These are phyloP conservation scores for Melanotaenia nigrans DNA, from an alignment of 2,797 vertebrate genomes.

Conservation along the genomic window DNA sequence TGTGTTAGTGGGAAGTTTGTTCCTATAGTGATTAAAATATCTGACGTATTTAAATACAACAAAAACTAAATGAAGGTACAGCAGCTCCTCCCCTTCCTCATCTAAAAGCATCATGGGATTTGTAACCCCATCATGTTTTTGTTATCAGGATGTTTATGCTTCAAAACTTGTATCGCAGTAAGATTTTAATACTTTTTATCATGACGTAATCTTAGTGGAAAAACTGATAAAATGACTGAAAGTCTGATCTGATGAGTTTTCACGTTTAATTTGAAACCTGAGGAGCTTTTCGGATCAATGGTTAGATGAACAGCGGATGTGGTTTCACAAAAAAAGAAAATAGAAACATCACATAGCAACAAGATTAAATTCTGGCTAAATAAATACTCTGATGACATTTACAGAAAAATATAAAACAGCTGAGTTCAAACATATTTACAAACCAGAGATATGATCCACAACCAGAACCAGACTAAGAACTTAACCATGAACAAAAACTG, in stretches of 20 bases:
- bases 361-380: slow-evolving; percentile 75
- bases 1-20: slow-evolving; percentile 63
- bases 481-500: background rate
- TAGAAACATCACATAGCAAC: slow-evolving; percentile 72
- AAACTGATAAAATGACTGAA: too few relatives aligned
- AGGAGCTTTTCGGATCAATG: background rate
- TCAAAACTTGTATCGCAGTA: background rate
- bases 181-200: too few relatives aligned
- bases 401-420: slow-evolving; percentile 77
- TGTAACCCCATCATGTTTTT: slow-evolving; percentile 9
- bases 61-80: slow-evolving; percentile 20
- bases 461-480: slow-evolving; percentile 11
- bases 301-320: background rate
- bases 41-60: slow-evolving; percentile 55
- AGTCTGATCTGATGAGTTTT: background rate
- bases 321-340: slow-evolving; percentile 46
- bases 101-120: slow-evolving; percentile 31
- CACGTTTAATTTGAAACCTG: background rate
- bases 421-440: slow-evolving; percentile 80
- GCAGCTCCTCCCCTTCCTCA: background rate
- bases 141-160: background rate
- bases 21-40: slow-evolving; percentile 62
- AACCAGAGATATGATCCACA: slow-evolving; percentile 47
- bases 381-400: slow-evolving; percentile 82
- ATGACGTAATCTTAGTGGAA: too few relatives aligned